Evolutionary conservation across 2,888 invertebrate genomes (phyloP).

Genomic region (Cryptocephalus moraei): DNA sequence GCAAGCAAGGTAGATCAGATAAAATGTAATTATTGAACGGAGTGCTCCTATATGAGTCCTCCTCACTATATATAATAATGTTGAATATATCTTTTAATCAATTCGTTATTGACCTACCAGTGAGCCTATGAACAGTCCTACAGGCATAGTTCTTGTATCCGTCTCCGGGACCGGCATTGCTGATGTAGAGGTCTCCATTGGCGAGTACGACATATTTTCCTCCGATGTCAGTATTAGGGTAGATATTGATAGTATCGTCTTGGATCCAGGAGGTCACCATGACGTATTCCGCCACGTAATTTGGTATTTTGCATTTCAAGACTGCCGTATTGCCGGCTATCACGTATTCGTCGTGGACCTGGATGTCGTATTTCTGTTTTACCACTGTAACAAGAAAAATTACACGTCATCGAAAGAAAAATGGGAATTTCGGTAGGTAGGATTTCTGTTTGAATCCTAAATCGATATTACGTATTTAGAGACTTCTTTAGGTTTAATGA

Average conservation of each 20-base stretch:
- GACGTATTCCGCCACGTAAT: constrained; percentile 80
- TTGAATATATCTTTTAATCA: too few species aligned
- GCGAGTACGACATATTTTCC: constrained; percentile 68
- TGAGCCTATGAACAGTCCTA: constrained; percentile 69
- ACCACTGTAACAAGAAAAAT: constrained; percentile 52
- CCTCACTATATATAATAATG: too few species aligned
- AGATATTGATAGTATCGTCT: constrained; percentile 69
- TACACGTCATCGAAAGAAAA: neutral
- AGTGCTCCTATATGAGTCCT: too few species aligned
- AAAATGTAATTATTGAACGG: too few species aligned
- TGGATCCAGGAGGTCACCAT: constrained; percentile 85
- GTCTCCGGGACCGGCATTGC: constrained; percentile 66
- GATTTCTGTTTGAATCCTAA: neutral
- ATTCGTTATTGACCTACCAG: constrained; percentile 37
- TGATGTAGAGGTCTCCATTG: constrained; percentile 77
- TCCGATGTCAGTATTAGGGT: constrained; percentile 62
- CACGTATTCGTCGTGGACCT: constrained; percentile 85
- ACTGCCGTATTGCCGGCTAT: constrained; percentile 86
- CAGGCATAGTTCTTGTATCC: constrained; percentile 73
- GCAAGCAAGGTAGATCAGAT: too few species aligned
- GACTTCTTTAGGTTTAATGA: neutral
- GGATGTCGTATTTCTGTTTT: constrained; percentile 77
- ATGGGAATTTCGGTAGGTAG: neutral
- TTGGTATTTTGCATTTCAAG: constrained; percentile 80
- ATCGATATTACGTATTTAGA: neutral